These are phyloP conservation scores for Brachyptera putata DNA, from an alignment of 2,888 invertebrate species.

Conservation along the genomic window DNA sequence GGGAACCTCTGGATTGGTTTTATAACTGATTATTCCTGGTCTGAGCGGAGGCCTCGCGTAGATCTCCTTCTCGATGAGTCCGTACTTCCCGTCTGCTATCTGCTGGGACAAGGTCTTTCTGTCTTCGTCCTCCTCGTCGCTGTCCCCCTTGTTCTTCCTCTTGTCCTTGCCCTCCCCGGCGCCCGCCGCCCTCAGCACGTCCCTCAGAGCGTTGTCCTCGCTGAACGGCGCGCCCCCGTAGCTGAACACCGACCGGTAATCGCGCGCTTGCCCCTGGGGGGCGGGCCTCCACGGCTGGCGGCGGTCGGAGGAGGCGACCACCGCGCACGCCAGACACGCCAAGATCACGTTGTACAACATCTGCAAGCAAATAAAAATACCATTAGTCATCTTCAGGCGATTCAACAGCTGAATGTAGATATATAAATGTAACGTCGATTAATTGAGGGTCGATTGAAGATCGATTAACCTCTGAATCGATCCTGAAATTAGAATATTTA, in stretches of 20 bases:
- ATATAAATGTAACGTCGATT: too few species aligned
- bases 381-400: too few species aligned
- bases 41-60: conserved; percentile 66
- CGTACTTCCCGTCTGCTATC: conserved; percentile 86
- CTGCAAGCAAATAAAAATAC: background rate
- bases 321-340: background rate
- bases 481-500: too few species aligned
- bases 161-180: conserved; percentile 64
- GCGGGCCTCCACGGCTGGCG: too few species aligned
- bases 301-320: conserved; percentile 34
- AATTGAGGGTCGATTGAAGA: too few species aligned
- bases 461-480: too few species aligned
- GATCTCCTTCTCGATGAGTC: conserved; percentile 79
- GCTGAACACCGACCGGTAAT: background rate
- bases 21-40: conserved; percentile 79
- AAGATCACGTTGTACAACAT: background rate
- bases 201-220: conserved; percentile 45
- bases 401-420: too few species aligned
- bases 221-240: background rate
- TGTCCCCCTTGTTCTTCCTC: conserved; percentile 37
- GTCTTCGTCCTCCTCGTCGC: conserved; percentile 58
- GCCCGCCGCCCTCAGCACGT: conserved; percentile 63
- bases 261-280: too few species aligned
- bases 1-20: conserved; percentile 73
- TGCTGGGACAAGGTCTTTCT: conserved; percentile 85